phyloP scores from a whole-genome alignment of 2,888 invertebrate genomes.

The Zonitis immaculata region DNA sequence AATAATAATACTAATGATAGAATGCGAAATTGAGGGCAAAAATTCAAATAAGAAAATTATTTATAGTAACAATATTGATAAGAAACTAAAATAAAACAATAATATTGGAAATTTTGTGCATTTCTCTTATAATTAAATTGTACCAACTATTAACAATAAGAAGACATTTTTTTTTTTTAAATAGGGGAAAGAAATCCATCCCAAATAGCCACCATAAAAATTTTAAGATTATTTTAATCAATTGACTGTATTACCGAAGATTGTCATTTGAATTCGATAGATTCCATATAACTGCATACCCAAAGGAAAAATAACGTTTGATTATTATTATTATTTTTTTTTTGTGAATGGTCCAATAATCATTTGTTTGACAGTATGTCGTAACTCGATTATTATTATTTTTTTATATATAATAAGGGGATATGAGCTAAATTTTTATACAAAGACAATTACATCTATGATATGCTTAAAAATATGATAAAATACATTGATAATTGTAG shows the following conservation, averaged over 20 bases:
- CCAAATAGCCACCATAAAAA: neutral
- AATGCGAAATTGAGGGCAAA: neutral
- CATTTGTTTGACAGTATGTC: no score
- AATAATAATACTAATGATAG: no score
- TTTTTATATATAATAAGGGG: conserved; percentile 20
- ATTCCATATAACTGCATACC: neutral
- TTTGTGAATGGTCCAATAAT: no score
- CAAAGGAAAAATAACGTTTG: no score
- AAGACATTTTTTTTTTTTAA: neutral
- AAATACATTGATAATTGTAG: conserved; percentile 33
- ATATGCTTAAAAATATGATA: conserved; percentile 41
- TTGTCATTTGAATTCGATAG: neutral
- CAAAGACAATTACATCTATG: conserved; percentile 37
- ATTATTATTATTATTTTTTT: neutral
- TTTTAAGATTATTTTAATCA: neutral
- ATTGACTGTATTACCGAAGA: neutral
- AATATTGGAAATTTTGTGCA: neutral
- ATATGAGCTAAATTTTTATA: conserved; percentile 28
- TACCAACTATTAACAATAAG: neutral
- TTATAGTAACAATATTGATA: neutral
- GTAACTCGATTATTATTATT: conserved; percentile 19
- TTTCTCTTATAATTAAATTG: neutral
- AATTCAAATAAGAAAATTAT: neutral
- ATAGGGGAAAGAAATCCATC: neutral
- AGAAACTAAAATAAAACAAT: neutral